Evolutionary conservation across 2,113 vertebrate genomes (phyloP).

Genomic region (Ceyx margarethae): DNA sequence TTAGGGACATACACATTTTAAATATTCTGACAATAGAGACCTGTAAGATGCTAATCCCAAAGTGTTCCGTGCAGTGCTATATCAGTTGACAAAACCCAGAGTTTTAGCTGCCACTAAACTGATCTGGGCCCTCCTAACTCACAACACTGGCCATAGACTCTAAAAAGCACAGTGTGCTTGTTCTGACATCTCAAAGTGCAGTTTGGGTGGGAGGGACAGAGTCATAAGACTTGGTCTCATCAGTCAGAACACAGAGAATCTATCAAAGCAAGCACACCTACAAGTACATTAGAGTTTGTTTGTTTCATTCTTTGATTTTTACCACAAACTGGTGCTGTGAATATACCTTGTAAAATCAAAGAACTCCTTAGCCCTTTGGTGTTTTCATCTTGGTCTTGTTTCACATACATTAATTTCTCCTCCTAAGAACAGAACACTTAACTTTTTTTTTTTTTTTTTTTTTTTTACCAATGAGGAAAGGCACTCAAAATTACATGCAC

Average conservation of each 20-base stretch:
- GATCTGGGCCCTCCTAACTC: not conserved
- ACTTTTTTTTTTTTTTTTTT: no score
- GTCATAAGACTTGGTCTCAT: not conserved
- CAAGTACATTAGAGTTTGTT: not conserved
- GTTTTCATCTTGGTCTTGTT: not conserved
- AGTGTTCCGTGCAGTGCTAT: not conserved
- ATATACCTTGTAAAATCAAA: not conserved
- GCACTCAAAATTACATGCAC: not conserved
- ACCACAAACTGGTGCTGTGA: not conserved
- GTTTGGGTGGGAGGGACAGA: not conserved
- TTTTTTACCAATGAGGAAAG: not conserved
- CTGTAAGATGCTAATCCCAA: not conserved
- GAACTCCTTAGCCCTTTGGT: not conserved
- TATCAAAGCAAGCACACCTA: not conserved
- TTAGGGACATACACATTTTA: fast-evolving
- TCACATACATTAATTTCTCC: not conserved
- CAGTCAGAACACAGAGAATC: not conserved
- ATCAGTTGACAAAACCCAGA: not conserved
- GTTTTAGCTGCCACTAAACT: not conserved
- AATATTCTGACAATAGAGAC: not conserved
- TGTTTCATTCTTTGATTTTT: no score
- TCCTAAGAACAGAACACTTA: not conserved
- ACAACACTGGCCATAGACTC: not conserved
- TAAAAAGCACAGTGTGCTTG: not conserved
- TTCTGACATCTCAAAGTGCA: not conserved